Conservation (phyloP, 2,113 vertebrate species). For the Nycticorax nycticorax region DNA sequence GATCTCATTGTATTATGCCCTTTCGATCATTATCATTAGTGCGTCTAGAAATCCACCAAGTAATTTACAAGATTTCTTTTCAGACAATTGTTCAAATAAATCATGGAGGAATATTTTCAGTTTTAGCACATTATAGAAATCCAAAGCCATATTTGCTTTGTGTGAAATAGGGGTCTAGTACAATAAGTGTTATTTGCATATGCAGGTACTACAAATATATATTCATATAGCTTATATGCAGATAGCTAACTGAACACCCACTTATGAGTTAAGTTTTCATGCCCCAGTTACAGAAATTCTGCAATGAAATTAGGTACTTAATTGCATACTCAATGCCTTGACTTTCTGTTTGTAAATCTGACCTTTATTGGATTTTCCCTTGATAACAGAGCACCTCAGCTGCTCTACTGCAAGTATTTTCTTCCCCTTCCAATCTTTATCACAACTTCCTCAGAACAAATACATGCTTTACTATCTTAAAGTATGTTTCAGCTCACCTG, state of each 20-base stretch:
- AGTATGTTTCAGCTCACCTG: neutral
- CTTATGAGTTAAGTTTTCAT: neutral
- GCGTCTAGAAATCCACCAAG: neutral
- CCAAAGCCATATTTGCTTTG: accelerated
- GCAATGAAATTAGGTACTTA: neutral
- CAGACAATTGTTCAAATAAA: neutral
- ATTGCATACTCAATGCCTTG: neutral
- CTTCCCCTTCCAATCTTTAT: neutral
- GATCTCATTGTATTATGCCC: neutral
- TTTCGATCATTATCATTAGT: accelerated
- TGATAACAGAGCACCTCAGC: neutral
- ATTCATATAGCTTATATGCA: neutral
- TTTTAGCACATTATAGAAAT: neutral
- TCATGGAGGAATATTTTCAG: neutral
- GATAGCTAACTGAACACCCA: neutral
- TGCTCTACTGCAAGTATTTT: neutral
- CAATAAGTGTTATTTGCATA: neutral
- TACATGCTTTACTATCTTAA: neutral
- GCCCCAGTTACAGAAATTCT: neutral
- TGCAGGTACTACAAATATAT: neutral
- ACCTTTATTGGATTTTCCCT: neutral
- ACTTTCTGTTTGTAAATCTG: conserved; percentile 1
- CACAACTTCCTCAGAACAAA: neutral
- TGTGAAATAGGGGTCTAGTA: neutral
- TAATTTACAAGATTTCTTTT: neutral